Base-by-base conservation (phyloP, 2,113 vertebrate species). In the Sinocyclocheilus anshuiensis region DNA sequence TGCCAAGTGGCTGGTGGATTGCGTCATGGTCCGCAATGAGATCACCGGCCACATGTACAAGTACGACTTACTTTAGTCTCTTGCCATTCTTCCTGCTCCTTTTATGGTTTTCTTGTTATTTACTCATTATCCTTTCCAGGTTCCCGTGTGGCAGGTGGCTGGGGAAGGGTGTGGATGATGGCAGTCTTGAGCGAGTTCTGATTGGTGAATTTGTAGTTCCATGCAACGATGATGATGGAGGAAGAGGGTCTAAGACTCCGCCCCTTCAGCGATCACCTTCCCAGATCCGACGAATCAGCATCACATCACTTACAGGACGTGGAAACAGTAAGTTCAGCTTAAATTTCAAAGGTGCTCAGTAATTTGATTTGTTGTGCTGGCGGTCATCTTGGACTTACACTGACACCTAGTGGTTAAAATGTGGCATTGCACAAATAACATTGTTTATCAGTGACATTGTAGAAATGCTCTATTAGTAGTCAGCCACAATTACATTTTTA, bases 1-100 rank as follows among this genome's bases (percentile, higher is more conserved):
- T 89, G 97, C 98, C 91, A 99, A 99, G 93, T 99, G 98, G 97
- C 94, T 99, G 85, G 97, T 99, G 88, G 98, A 99, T 92, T 99
- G 96, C 74, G 98, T 99, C 93, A 96, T 99, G 96, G 97, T 99
- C 90, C 96, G 98, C 89, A 99, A 98, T 77, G 98, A 99, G 94
- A 97, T 99, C 88, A 99, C 97, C 3, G 97, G 97, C 88, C 98
- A 99, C 88, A 97, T 96, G 0, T 99, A 99, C 93, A 98, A 94
- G 98, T 99, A 93, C 96, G 96, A 6, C 7, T 33, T 83, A 1
- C 79, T n/a, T 6, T 72, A 13, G 13, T 6, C 72, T 7, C 39
- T 33, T 53, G 6, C 8, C 69, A 42, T 72, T 42, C 20, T 1
- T 71, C 36, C 50, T 11, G 67, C n/a, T 24, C 63, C 29, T 63